These are phyloP conservation scores for Pocota personata DNA, from an alignment of 2,888 invertebrate species.

Conservation along the genomic window DNA sequence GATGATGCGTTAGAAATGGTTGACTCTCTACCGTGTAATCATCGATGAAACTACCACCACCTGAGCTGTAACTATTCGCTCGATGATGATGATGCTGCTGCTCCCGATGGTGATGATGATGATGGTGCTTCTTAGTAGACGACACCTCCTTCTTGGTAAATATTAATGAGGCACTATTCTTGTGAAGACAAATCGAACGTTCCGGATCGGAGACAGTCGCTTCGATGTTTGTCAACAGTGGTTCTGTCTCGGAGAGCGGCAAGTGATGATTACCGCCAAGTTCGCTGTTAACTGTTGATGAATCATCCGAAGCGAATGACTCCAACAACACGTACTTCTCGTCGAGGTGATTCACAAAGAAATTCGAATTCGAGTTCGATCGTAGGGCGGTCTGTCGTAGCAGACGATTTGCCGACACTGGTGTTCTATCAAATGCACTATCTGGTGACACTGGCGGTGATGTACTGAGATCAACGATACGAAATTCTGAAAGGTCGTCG, in stretches of 20 bases:
- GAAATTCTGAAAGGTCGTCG: constrained; percentile 72
- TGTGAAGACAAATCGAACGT: constrained; percentile 80
- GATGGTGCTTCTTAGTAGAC: constrained; percentile 38
- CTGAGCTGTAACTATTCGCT: constrained; percentile 56
- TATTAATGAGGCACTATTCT: constrained; percentile 82
- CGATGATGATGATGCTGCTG: constrained; percentile 29
- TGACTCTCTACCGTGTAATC: constrained; percentile 54
- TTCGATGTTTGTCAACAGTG: constrained; percentile 80
- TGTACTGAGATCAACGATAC: constrained; percentile 76
- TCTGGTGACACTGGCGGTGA: constrained; percentile 71
- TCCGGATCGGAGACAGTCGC: constrained; percentile 79
- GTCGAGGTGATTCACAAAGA: constrained; percentile 67
- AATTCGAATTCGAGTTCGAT: constrained; percentile 63
- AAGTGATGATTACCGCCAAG: constrained; percentile 62
- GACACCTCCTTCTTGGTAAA: constrained; percentile 81
- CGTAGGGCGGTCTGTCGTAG: constrained; percentile 14
- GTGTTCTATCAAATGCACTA: constrained; percentile 53
- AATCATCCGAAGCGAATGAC: constrained; percentile 62
- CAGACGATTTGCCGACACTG: constrained; percentile 1
- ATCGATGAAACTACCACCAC: constrained; percentile 54
- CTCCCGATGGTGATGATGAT: constrained; percentile 25
- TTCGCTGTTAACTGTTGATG: constrained; percentile 37
- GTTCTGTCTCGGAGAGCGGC: constrained; percentile 81
- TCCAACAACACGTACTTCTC: constrained; percentile 63
- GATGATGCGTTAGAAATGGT: constrained; percentile 53